phyloP scores from a whole-genome alignment of 2,113 vertebrate genomes.

The Ornithorhynchus anatinus region DNA sequence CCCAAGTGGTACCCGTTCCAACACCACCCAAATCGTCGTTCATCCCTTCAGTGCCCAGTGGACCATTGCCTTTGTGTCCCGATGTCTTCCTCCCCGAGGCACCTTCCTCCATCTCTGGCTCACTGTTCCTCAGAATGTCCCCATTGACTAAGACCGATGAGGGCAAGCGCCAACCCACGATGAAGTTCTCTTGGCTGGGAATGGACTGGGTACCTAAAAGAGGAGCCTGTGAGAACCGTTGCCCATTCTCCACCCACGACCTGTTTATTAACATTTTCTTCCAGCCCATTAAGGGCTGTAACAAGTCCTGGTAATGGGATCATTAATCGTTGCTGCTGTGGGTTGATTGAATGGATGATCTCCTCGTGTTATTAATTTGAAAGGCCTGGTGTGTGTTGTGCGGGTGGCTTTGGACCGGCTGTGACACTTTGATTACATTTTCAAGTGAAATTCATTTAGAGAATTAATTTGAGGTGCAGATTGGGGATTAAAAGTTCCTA shows the following conservation, averaged over 20 bases:
- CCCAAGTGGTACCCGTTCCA: no score
- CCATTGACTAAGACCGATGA: no score
- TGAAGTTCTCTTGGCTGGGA: no score
- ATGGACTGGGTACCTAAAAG: no score
- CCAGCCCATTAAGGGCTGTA: slow-evolving; percentile 8
- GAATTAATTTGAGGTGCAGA: slow-evolving; percentile 11
- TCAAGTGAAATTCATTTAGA: not conserved
- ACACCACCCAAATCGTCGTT: no score
- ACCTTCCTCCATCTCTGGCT: no score
- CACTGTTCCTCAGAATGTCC: no score
- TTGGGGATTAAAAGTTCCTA: not conserved
- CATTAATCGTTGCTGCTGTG: not conserved
- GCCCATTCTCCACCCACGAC: not conserved
- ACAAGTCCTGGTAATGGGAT: slow-evolving; percentile 2
- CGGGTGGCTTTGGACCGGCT: not conserved
- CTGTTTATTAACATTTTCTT: slow-evolving; percentile 5
- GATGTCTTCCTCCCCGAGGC: no score
- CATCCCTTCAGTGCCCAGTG: no score
- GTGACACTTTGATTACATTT: slow-evolving; percentile 29
- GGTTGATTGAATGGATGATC: slow-evolving; percentile 5
- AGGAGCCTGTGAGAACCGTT: not conserved
- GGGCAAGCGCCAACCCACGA: no score
- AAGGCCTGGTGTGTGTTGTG: not conserved
- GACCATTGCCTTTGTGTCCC: no score
- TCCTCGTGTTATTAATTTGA: slow-evolving; percentile 4